These are phyloP conservation scores for Drosophila orosa DNA, from an alignment of 1,140 invertebrate species.

Conservation along the genomic window DNA sequence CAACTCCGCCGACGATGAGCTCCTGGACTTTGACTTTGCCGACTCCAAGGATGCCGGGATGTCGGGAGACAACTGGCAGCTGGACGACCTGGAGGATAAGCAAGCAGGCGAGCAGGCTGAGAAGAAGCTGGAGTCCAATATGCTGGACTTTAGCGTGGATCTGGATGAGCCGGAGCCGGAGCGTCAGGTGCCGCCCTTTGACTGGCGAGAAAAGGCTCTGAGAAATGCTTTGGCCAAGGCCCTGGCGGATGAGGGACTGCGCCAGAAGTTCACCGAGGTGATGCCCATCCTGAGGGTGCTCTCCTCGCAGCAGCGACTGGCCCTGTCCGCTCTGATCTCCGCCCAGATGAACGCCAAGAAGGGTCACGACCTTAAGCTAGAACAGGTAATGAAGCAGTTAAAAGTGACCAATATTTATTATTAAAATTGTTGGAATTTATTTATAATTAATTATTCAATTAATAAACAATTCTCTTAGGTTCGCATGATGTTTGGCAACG, in stretches of 20 bases:
- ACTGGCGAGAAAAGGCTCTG: constrained; percentile 84
- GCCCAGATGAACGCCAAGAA: constrained; percentile 86
- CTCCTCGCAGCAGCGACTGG: constrained; percentile 86
- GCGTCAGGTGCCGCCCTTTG: constrained; percentile 61
- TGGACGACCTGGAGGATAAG: constrained; percentile 46
- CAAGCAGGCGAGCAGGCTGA: constrained; percentile 35
- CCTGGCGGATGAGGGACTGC: constrained; percentile 58
- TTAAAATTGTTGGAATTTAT: not conserved
- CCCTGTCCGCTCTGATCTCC: constrained; percentile 87
- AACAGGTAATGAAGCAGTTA: constrained; percentile 84
- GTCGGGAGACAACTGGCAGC: constrained; percentile 55
- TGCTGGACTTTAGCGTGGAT: constrained; percentile 74
- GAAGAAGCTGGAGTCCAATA: constrained; percentile 67
- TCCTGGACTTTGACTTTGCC: constrained; percentile 75
- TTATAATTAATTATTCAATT: not conserved
- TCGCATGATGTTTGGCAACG: constrained; percentile 86
- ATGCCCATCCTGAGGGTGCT: constrained; percentile 88
- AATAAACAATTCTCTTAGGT: constrained; percentile 77
- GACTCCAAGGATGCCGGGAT: constrained; percentile 55
- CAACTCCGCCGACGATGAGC: constrained; percentile 56
- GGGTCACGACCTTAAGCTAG: constrained; percentile 84
- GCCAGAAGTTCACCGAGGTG: constrained; percentile 86
- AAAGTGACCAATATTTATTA: too few relatives aligned
- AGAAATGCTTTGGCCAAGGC: constrained; percentile 73
- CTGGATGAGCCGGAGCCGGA: constrained; percentile 67